These are phyloP conservation scores for Suillia variegata DNA, from an alignment of 2,888 invertebrate species.

Conservation along the genomic window DNA sequence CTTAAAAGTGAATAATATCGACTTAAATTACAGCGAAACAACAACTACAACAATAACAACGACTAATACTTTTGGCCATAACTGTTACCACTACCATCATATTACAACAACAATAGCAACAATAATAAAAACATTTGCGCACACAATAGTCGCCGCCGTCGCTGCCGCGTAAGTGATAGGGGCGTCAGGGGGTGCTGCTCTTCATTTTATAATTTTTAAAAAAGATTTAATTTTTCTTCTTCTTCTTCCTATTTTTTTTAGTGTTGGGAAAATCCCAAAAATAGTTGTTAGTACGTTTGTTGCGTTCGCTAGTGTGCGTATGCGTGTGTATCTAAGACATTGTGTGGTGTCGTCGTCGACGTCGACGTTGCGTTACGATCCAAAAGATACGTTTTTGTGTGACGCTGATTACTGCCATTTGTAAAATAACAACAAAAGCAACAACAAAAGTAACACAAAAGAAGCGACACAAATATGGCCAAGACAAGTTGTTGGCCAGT, in stretches of 20 bases:
- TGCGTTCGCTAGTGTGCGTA: background rate
- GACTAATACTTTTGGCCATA: background rate
- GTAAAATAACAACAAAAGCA: background rate
- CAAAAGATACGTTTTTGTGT: background rate
- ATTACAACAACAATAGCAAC: background rate
- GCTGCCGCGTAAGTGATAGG: background rate
- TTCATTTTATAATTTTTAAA: conserved; percentile 3
- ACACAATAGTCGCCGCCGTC: too few relatives aligned
- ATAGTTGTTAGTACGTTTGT: background rate
- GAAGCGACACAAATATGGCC: background rate
- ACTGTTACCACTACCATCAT: background rate
- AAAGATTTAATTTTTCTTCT: background rate
- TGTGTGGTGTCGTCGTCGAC: background rate
- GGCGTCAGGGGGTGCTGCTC: background rate
- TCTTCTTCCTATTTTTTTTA: background rate
- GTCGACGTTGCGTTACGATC: background rate
- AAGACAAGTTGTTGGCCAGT: background rate
- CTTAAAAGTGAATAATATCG: conserved; percentile 1
- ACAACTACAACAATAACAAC: background rate
- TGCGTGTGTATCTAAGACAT: background rate
- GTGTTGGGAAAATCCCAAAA: background rate
- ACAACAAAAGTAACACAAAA: background rate
- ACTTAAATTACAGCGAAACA: background rate
- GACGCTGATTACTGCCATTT: background rate
- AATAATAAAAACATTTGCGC: too few relatives aligned